Conservation (phyloP, 2,888 invertebrate species). For the Lasiommata megera region DNA sequence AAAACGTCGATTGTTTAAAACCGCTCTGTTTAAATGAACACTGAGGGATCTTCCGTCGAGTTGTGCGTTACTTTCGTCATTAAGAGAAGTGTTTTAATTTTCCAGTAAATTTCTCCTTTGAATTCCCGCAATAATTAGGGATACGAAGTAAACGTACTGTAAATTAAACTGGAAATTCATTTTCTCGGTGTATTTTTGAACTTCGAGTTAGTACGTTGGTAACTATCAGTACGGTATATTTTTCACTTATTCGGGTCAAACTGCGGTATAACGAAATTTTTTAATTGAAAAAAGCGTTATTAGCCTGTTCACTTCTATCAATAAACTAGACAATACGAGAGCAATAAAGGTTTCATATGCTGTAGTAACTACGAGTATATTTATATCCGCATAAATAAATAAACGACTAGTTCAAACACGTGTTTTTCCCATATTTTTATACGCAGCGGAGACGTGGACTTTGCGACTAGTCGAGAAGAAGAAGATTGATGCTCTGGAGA, state of each 20-base stretch:
- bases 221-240: slow-evolving; percentile 12
- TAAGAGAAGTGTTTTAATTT: slow-evolving; percentile 29
- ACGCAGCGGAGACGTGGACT: no score
- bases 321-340: slow-evolving; percentile 27
- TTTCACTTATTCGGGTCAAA: slow-evolving; percentile 5
- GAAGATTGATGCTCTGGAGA: no score
- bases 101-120: slow-evolving; percentile 29
- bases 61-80: slow-evolving; percentile 29
- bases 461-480: no score
- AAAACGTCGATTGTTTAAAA: slow-evolving; percentile 49
- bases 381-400: no score
- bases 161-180: slow-evolving; percentile 25
- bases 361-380: no score
- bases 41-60: slow-evolving; percentile 35
- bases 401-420: no score
- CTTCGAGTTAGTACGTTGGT: slow-evolving; percentile 10
- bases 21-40: slow-evolving; percentile 41
- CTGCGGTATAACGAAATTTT: slow-evolving; percentile 7
- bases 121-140: slow-evolving; percentile 29
- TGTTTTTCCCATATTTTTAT: no score
- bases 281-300: slow-evolving; percentile 22
- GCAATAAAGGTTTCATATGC: slow-evolving; percentile 24
- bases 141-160: slow-evolving; percentile 24
- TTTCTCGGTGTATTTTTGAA: slow-evolving; percentile 15
- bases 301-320: slow-evolving; percentile 28